Conservation (phyloP, 2,113 vertebrate genomes). For the Semicossyphus pulcher region DNA sequence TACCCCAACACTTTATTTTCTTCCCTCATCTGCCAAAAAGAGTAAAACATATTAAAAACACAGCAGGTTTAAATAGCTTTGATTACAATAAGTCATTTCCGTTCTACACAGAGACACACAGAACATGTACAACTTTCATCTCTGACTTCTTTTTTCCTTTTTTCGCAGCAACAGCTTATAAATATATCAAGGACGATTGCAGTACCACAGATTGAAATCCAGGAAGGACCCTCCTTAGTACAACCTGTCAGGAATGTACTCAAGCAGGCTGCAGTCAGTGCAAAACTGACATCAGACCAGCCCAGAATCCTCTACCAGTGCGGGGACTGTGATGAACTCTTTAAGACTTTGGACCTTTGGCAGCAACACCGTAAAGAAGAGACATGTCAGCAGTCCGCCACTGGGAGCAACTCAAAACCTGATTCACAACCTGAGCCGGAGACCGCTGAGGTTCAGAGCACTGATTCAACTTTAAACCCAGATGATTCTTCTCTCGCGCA, state of each 20-base stretch:
- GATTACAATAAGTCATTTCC: background rate
- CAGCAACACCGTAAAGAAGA: constrained; percentile 87
- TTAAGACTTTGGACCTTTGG: constrained; percentile 88
- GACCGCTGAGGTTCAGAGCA: constrained; percentile 7
- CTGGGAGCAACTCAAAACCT: constrained; percentile 20
- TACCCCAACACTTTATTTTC: constrained; percentile 33
- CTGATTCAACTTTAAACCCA: constrained; percentile 12
- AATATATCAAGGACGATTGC: constrained; percentile 54
- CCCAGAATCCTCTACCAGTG: constrained; percentile 88
- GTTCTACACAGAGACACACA: constrained; percentile 10
- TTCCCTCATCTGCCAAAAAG: constrained; percentile 37
- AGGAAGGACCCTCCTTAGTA: constrained; percentile 24
- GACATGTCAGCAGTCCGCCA: constrained; percentile 50
- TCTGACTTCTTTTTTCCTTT: background rate
- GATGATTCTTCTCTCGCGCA: constrained; percentile 4
- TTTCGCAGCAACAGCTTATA: constrained; percentile 66
- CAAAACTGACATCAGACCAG: constrained; percentile 66
- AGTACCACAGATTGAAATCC: constrained; percentile 75
- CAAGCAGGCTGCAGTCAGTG: constrained; percentile 2
- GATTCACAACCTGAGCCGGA: constrained; percentile 53
- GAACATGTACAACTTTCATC: background rate
- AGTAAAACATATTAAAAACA: constrained; percentile 3
- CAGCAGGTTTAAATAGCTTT: background rate
- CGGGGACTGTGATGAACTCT: constrained; percentile 89
- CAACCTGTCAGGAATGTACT: constrained; percentile 39